A percentile compares a stretch with the other conserved stretches of the same genome.
phyloP scores from a whole-genome alignment of 1,140 invertebrate genomes.

The Monomorium pharaonis region DNA sequence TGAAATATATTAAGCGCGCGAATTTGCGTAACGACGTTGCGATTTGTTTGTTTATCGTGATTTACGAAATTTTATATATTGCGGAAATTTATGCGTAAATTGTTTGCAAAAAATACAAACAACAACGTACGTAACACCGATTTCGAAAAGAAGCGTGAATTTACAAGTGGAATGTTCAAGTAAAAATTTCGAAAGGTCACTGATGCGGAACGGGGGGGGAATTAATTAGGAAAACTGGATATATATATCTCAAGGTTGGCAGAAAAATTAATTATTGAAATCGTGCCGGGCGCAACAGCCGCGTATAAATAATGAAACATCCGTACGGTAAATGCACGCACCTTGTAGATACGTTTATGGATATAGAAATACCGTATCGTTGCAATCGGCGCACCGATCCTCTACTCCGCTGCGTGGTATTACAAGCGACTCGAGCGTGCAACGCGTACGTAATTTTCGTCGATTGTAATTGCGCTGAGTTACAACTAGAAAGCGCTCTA shows the following conservation, averaged over 20 bases:
- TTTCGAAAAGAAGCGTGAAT: not conserved
- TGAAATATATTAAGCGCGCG: not conserved
- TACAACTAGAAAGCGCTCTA: conserved; percentile 83
- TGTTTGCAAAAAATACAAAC: not conserved
- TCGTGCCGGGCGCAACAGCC: not conserved
- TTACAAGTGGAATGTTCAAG: not conserved
- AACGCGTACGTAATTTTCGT: conserved; percentile 76
- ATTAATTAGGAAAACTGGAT: not conserved
- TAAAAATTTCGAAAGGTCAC: not conserved
- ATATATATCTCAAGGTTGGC: not conserved
- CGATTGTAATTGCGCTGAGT: conserved; percentile 81
- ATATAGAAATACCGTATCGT: conserved; percentile 38
- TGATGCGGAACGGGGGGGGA: not conserved
- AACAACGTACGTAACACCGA: not conserved
- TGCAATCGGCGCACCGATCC: conserved; percentile 64
- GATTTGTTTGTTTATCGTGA: too few species aligned
- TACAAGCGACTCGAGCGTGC: conserved; percentile 63
- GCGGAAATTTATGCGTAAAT: not conserved
- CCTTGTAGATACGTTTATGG: not conserved
- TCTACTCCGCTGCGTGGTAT: conserved; percentile 66
- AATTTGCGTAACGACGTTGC: conserved; percentile 21
- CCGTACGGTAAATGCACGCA: not conserved
- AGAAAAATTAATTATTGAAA: conserved; percentile 17
- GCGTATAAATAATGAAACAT: not conserved
- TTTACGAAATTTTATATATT: not conserved